Conservation (phyloP, 2,797 vertebrate species). For the Tokudaia tokunoshimensis region DNA sequence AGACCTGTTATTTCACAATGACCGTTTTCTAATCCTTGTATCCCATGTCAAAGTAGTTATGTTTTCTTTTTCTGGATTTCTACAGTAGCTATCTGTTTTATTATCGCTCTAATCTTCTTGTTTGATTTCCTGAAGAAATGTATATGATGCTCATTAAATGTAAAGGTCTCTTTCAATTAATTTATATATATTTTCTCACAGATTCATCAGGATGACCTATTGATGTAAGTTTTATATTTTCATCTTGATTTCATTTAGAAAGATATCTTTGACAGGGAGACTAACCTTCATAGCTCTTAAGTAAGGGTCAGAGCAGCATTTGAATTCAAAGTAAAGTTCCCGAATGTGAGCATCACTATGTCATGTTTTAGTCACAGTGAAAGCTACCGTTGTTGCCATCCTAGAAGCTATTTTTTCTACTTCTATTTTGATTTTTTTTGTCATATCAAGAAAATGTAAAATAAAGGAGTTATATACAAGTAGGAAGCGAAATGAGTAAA, state of each 20-base stretch:
- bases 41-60: not conserved
- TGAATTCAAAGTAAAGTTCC: not conserved
- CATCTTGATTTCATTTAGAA: not conserved
- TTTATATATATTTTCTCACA: conserved; percentile 17
- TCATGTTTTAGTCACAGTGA: fast-evolving
- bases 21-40: not conserved
- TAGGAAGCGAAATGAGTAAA: not conserved
- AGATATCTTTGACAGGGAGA: not conserved
- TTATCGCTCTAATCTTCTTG: not conserved
- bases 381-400: not conserved
- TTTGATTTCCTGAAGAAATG: not conserved
- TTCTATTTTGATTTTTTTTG: not conserved
- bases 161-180: not conserved
- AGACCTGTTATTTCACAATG: not conserved
- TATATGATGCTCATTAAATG: not conserved
- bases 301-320: not conserved
- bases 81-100: not conserved
- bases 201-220: not conserved
- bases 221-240: not conserved
- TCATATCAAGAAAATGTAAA: not conserved
- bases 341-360: not conserved
- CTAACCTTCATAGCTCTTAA: not conserved
- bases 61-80: not conserved
- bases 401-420: not conserved
- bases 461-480: not conserved